A percentile compares a stretch with the other conserved stretches of the same genome.
Conservation (phyloP, 1,140 invertebrate genomes). For the Heliothis virescens region DNA sequence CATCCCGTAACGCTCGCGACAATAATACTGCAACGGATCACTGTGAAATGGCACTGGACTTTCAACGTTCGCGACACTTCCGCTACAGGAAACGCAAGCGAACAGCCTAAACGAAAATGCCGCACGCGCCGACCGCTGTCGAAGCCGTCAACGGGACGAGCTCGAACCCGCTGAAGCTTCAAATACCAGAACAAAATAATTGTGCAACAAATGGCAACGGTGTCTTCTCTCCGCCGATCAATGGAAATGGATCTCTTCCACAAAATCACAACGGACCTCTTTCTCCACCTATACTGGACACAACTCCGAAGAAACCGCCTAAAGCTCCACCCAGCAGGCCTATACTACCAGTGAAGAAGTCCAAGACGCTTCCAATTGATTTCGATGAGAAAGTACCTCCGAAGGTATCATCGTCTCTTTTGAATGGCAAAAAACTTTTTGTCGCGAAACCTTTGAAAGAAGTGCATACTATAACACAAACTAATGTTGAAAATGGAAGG, state of each 20-base stretch:
- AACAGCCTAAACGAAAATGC: slow-evolving; percentile 69
- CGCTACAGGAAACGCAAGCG: slow-evolving; percentile 79
- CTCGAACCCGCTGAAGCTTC: slow-evolving; percentile 66
- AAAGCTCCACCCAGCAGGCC: slow-evolving; percentile 70
- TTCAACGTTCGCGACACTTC: slow-evolving; percentile 74
- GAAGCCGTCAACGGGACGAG: slow-evolving; percentile 56
- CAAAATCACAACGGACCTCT: slow-evolving; percentile 70
- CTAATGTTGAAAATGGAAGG: slow-evolving; percentile 66
- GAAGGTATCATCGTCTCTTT: slow-evolving; percentile 65
- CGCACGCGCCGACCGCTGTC: slow-evolving; percentile 60
- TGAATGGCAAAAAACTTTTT: slow-evolving; percentile 78
- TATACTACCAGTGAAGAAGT: slow-evolving; percentile 82
- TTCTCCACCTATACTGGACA: slow-evolving; percentile 76
- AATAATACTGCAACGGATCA: slow-evolving; percentile 71
- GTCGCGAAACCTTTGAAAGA: slow-evolving; percentile 83
- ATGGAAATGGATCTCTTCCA: slow-evolving; percentile 59
- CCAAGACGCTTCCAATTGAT: slow-evolving; percentile 82
- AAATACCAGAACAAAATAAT: slow-evolving; percentile 71
- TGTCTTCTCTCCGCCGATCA: slow-evolving; percentile 58
- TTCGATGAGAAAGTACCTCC: slow-evolving; percentile 77
- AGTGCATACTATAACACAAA: slow-evolving; percentile 76
- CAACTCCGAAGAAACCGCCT: slow-evolving; percentile 78
- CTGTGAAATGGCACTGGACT: slow-evolving; percentile 82
- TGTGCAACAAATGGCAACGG: slow-evolving; percentile 71
- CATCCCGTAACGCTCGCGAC: slow-evolving; percentile 74